A percentile compares a stretch with the other conserved stretches of the same genome.
These are phyloP conservation scores for Saccopteryx leptura DNA, from an alignment of 2,113 vertebrate genomes.

Conservation along the genomic window DNA sequence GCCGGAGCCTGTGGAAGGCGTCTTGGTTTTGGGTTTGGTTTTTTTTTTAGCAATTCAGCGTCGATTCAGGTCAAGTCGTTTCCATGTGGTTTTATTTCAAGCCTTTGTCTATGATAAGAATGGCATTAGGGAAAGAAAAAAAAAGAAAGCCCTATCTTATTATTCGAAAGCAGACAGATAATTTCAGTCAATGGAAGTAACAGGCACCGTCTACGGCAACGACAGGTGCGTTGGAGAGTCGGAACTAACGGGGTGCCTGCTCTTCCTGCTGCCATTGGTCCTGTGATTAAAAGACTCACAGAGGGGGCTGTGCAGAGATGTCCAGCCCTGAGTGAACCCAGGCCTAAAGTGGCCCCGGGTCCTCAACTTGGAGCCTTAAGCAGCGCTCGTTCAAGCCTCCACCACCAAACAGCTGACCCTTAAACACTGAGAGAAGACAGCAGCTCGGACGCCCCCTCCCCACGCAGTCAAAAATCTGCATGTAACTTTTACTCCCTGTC, in stretches of 20 bases:
- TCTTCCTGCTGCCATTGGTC: background rate
- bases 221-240: background rate
- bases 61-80: conserved; percentile 83
- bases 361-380: background rate
- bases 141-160: background rate
- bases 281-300: background rate
- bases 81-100: conserved; percentile 85
- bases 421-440: too few species aligned
- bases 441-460: too few species aligned
- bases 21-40: conserved; percentile 26
- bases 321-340: background rate
- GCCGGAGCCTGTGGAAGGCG: conserved; percentile 53
- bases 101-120: conserved; percentile 79
- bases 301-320: background rate
- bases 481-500: background rate
- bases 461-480: background rate
- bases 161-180: conserved; percentile 84
- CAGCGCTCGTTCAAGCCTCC: background rate
- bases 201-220: background rate
- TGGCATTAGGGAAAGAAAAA: conserved; percentile 76
- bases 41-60: conserved; percentile 80
- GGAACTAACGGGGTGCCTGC: background rate
- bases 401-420: background rate
- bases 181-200: conserved; percentile 84
- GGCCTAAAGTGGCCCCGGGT: background rate